Base-by-base conservation (phyloP, 2,113 vertebrate species). In the Falcunculus frontatus region DNA sequence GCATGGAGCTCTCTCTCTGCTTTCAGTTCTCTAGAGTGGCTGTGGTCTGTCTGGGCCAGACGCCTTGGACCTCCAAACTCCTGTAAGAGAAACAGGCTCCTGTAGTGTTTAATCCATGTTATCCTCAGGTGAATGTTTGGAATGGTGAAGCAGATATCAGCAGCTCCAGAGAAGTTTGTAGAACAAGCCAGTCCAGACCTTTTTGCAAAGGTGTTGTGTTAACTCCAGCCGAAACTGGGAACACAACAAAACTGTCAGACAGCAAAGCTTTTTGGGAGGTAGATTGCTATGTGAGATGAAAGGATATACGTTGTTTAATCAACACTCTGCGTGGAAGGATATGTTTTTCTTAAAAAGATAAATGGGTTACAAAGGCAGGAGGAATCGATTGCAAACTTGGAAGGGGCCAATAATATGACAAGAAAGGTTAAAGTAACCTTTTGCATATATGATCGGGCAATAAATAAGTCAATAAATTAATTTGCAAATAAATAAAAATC, bases 401-500 rank as follows among this genome's bases (percentile, higher is more conserved):
- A 90, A 84, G 46, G 84, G 67, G 75, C 81, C 93, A 92, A 46
- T 81, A 87, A 47, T 42, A 49, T 68, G 78, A 92, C 90, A 93
- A 64, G 84, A 92, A 97, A 97, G 89, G 92, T 97, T 93, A 93
- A 93, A 81, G 60, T 30, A 72, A 92, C 76, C 76, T 96, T 97
- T 92, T 90, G 72, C 92, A 63, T 94, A 50, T 79, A 64, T 90
- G 52, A 77, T 52, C 89, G 80, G 59, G 73, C 18, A 72, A 84
- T 90, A 74, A 74, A 27, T 84, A 84, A 76, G 49, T 81, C 11
- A 79, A 37, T 81, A 27, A 68, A 82, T 69, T 64, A 64, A 68
- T 90, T 26, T 79, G 8, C 8, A 95, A 59, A 82, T 87, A 84
- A 81, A 60, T 80, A 64, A 80, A 64, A 76, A 14, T 7, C 41